These are phyloP conservation scores for Phylloscopus collybita DNA, from an alignment of 2,797 vertebrate genomes.

Conservation along the genomic window DNA sequence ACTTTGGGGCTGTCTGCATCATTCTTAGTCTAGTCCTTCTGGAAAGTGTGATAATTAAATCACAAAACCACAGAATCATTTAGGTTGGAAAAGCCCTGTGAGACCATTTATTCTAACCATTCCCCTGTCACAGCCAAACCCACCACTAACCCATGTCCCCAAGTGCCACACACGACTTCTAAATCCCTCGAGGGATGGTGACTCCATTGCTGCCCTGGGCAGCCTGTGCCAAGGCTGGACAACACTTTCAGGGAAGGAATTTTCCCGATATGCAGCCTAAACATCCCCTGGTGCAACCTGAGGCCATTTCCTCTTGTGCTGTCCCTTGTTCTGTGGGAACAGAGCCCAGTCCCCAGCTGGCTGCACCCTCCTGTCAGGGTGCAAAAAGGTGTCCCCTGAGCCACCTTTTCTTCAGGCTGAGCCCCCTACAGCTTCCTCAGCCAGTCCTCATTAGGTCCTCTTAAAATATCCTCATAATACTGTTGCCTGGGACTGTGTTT, in stretches of 20 bases:
- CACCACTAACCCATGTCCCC: background rate
- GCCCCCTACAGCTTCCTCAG: background rate
- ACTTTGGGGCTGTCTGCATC: background rate
- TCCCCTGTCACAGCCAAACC: background rate
- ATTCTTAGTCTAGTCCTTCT: background rate
- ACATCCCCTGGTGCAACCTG: background rate
- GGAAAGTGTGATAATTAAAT: background rate
- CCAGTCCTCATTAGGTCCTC: background rate
- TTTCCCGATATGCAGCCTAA: background rate
- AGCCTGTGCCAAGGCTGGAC: background rate
- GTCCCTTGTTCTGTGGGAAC: background rate
- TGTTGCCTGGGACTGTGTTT: background rate
- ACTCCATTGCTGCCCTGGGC: background rate
- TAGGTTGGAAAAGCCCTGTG: background rate
- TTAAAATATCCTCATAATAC: background rate
- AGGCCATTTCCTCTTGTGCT: background rate
- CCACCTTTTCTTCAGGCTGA: background rate
- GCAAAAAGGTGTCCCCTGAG: background rate
- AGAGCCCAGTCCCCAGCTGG: background rate
- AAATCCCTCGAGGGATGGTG: rapidly evolving
- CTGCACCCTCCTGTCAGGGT: background rate
- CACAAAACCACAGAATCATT: background rate
- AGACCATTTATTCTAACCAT: background rate
- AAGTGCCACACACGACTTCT: background rate
- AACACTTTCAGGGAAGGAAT: background rate